These are phyloP conservation scores for Neocrepidodera transversa DNA, from an alignment of 2,888 invertebrate species.

Conservation along the genomic window DNA sequence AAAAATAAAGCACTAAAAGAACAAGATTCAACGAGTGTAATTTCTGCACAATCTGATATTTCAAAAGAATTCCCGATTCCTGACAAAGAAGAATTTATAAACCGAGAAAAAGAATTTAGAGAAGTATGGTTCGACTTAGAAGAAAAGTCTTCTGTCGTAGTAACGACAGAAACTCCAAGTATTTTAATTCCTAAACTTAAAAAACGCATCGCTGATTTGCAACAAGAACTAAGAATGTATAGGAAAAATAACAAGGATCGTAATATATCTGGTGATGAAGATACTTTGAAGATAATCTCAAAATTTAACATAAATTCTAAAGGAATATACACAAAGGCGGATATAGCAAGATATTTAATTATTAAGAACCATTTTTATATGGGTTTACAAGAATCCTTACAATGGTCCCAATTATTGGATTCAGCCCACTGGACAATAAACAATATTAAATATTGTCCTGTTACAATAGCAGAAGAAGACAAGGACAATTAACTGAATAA, in stretches of 20 bases:
- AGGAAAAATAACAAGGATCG: neutral
- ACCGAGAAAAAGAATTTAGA: neutral
- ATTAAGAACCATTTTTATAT: neutral
- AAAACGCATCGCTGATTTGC: neutral
- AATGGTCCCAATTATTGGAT: slow-evolving; percentile 1
- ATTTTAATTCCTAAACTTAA: neutral
- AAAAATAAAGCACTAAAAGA: neutral
- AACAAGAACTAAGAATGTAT: neutral
- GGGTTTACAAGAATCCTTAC: neutral
- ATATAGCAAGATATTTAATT: neutral
- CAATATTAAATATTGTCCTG: neutral
- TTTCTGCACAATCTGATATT: neutral
- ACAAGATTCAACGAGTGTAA: neutral
- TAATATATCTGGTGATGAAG: neutral
- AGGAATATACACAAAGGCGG: slow-evolving; percentile 1
- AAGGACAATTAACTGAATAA: too few relatives aligned
- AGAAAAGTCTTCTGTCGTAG: neutral
- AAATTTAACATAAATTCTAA: neutral
- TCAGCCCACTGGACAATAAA: neutral
- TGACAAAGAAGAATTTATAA: neutral
- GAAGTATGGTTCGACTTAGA: neutral
- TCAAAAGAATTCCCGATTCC: neutral
- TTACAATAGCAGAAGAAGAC: too few relatives aligned
- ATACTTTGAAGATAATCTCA: neutral
- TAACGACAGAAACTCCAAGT: neutral